These are phyloP conservation scores for Hydrotaea cyrtoneurina DNA, from an alignment of 2,888 invertebrate species.

Conservation along the genomic window DNA sequence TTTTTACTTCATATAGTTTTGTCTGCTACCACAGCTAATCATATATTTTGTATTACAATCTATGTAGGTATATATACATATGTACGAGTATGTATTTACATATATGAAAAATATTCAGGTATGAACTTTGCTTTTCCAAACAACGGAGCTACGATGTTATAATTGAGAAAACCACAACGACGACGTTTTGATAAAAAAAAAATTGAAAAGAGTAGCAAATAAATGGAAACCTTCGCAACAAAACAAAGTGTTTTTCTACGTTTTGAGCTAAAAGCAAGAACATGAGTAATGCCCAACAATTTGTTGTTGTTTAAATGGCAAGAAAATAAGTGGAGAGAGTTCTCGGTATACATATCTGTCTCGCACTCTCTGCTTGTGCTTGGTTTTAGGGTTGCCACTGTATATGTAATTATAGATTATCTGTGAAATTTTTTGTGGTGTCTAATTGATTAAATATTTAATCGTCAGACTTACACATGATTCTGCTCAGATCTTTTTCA, in stretches of 20 bases:
- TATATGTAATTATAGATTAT: too few relatives aligned
- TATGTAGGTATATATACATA: conserved; percentile 1
- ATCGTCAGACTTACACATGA: too few relatives aligned
- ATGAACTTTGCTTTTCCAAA: too few relatives aligned
- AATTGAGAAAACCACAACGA: not conserved
- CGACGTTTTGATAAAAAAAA: not conserved
- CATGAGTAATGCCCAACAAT: conserved; percentile 47
- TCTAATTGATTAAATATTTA: too few relatives aligned
- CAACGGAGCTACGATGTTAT: not conserved
- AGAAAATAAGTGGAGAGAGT: not conserved
- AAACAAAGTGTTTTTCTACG: conserved; percentile 21
- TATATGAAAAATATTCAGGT: too few relatives aligned
- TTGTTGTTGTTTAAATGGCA: conserved; percentile 17
- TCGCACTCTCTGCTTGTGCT: too few relatives aligned
- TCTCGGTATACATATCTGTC: not conserved
- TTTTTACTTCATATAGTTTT: conserved; percentile 28
- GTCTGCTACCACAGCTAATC: not conserved
- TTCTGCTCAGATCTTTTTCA: too few relatives aligned
- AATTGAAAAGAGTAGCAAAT: not conserved
- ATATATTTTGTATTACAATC: conserved; percentile 44
- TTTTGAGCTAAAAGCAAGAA: conserved; percentile 40
- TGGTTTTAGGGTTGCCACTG: too few relatives aligned
- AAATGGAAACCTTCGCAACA: conserved; percentile 41
- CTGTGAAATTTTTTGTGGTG: too few relatives aligned
- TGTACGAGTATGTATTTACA: too few relatives aligned